phyloP scores from a whole-genome alignment of 2,113 vertebrate species.

The Carassius auratus region DNA sequence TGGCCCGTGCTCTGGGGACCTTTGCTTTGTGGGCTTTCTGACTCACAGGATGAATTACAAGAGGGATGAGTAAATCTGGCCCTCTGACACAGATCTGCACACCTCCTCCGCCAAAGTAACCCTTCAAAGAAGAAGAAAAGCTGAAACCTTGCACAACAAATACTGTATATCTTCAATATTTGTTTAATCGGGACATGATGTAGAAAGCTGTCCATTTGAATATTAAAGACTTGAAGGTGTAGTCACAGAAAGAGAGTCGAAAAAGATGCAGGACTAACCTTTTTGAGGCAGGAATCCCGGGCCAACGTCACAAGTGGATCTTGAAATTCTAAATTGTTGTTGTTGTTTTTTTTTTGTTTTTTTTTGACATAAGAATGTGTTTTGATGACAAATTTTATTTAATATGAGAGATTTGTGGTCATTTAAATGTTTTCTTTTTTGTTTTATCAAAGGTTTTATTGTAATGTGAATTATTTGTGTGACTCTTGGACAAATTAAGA shows the following conservation, averaged over 20 bases:
- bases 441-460: neutral
- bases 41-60: conserved; percentile 23
- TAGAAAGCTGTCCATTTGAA: neutral
- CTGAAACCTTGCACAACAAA: neutral
- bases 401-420: neutral
- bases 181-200: neutral
- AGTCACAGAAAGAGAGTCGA: neutral
- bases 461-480: neutral
- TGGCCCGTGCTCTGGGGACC: neutral
- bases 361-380: neutral
- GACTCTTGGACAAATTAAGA: too few species aligned
- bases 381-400: neutral
- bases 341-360: too few species aligned
- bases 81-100: neutral
- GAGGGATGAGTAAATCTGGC: neutral
- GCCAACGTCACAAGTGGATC: neutral
- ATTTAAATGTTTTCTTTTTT: neutral
- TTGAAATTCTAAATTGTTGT: neutral
- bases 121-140: neutral
- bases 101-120: neutral
- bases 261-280: neutral
- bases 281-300: neutral
- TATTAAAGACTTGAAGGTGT: neutral
- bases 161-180: neutral
- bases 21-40: conserved; percentile 11